Percentiles rank a stretch among this genome's conserved stretches.
These are phyloP conservation scores for Plectrocnemia conspersa DNA, from an alignment of 1,140 invertebrate species.

Conservation along the genomic window DNA sequence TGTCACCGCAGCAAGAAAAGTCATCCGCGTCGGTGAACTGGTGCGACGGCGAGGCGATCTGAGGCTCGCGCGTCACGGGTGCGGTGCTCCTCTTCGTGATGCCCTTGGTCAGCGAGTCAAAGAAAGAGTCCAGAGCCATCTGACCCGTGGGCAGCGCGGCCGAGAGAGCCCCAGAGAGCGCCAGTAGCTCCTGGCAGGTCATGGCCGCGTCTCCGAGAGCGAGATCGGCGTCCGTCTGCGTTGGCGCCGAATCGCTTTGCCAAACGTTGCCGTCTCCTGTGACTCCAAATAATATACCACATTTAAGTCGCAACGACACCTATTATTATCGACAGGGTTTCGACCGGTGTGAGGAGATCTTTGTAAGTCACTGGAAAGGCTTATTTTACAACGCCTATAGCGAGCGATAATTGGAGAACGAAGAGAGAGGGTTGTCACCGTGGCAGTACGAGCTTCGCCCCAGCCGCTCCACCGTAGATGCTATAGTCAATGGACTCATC, in stretches of 20 bases:
- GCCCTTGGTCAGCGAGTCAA: slow-evolving; percentile 72
- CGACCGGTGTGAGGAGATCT: too few species aligned
- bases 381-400: too few species aligned
- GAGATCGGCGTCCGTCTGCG: slow-evolving; percentile 38
- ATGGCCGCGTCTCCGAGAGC: slow-evolving; percentile 57
- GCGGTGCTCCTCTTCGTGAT: slow-evolving; percentile 46
- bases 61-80: slow-evolving; percentile 24
- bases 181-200: slow-evolving; percentile 88
- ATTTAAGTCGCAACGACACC: too few species aligned
- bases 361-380: too few species aligned
- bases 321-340: too few species aligned
- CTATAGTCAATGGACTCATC: too few species aligned
- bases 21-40: slow-evolving; percentile 57
- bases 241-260: slow-evolving; percentile 47
- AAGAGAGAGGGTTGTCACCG: too few species aligned
- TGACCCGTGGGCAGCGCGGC: slow-evolving; percentile 86
- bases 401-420: too few species aligned
- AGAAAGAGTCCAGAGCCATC: slow-evolving; percentile 74
- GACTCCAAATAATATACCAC: not conserved
- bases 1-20: slow-evolving; percentile 68
- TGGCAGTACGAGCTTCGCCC: too few species aligned
- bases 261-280: slow-evolving; percentile 60
- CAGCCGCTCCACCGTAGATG: too few species aligned
- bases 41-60: slow-evolving; percentile 27
- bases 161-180: slow-evolving; percentile 82